These are phyloP conservation scores for Cyprinus carpio DNA, from an alignment of 2,113 vertebrate species.

Conservation along the genomic window DNA sequence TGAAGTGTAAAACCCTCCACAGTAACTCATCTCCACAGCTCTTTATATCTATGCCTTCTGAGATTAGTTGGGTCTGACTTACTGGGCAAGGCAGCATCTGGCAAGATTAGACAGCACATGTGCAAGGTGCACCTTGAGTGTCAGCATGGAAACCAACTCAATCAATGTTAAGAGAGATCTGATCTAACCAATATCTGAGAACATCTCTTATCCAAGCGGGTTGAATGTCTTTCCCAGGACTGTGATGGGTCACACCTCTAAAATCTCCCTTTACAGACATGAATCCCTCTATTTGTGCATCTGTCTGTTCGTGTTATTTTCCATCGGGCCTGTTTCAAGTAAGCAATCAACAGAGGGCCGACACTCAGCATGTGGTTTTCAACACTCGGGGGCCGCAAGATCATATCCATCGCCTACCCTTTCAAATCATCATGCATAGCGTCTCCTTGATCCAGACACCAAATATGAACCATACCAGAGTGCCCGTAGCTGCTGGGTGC, in stretches of 20 bases:
- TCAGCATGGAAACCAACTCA: conserved; percentile 6
- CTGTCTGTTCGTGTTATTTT: conserved; percentile 38
- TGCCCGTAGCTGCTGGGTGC: neutral
- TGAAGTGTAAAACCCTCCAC: conserved; percentile 18
- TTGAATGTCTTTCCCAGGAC: conserved; percentile 8
- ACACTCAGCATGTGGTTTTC: conserved; percentile 31
- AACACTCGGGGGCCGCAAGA: neutral
- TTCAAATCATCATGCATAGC: conserved; percentile 26
- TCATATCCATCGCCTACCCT: neutral
- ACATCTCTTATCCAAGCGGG: neutral
- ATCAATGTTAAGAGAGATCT: conserved; percentile 11
- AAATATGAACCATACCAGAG: conserved; percentile 3
- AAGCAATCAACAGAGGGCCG: conserved; percentile 23
- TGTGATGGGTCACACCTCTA: conserved; percentile 1
- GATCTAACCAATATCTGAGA: neutral
- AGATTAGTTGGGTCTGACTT: neutral
- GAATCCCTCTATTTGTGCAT: conserved; percentile 42
- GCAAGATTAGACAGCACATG: neutral
- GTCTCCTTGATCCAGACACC: neutral
- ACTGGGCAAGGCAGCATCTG: neutral
- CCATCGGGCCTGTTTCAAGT: conserved; percentile 34
- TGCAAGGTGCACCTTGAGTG: neutral
- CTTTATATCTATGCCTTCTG: neutral
- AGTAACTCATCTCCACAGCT: neutral
- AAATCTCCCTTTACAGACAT: conserved; percentile 13